Evolutionary conservation across 2,113 vertebrate genomes (phyloP).

Genomic region (Gavia stellata): DNA sequence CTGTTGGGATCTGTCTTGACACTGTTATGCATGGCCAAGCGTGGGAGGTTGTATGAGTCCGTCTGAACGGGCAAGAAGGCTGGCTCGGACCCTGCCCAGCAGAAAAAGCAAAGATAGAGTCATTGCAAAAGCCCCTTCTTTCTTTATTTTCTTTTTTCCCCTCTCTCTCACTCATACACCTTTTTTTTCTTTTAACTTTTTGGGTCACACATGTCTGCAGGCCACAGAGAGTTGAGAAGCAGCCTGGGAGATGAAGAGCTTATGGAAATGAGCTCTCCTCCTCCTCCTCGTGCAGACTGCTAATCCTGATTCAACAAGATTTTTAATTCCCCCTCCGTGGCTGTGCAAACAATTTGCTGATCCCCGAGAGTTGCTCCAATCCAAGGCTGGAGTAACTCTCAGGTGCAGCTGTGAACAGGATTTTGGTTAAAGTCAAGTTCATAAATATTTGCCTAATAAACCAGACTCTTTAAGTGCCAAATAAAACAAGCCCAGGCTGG

Average conservation of each 20-base stretch:
- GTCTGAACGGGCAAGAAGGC: background rate
- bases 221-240: slow-evolving; percentile 39
- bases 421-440: slow-evolving; percentile 62
- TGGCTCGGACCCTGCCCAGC: background rate
- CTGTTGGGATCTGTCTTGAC: background rate
- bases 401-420: slow-evolving; percentile 38
- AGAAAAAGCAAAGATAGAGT: background rate
- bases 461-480: slow-evolving; percentile 32
- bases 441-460: slow-evolving; percentile 67
- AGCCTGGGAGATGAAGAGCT: slow-evolving; percentile 51
- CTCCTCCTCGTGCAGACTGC: background rate
- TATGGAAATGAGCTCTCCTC: slow-evolving; percentile 56
- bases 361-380: slow-evolving; percentile 22
- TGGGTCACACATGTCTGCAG: slow-evolving; percentile 40
- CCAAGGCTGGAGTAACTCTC: slow-evolving; percentile 33
- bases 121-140: background rate
- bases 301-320: slow-evolving; percentile 30
- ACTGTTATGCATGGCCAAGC: background rate
- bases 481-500: slow-evolving; percentile 4
- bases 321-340: slow-evolving; percentile 25
- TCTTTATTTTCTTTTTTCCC: background rate
- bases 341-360: slow-evolving; percentile 60
- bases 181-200: background rate
- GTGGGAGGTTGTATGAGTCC: background rate
- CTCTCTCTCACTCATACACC: background rate